These are phyloP conservation scores for Dipus sagitta DNA, from an alignment of 2,797 vertebrate genomes.

Conservation along the genomic window DNA sequence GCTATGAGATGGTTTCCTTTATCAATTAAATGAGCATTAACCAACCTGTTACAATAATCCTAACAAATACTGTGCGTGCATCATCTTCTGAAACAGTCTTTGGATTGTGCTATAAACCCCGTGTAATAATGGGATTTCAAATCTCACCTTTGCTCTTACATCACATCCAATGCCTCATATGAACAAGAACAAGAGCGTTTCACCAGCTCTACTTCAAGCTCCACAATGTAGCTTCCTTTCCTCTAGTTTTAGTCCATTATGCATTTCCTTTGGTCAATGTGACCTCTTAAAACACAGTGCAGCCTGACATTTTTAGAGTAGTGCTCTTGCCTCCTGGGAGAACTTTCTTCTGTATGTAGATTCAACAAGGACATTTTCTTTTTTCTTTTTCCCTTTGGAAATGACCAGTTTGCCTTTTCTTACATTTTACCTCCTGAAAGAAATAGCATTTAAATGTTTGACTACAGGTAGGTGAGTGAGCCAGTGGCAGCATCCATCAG, in stretches of 20 bases:
- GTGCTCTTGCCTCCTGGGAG: neutral
- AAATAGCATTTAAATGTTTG: neutral
- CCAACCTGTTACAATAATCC: neutral
- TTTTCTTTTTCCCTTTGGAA: slow-evolving; percentile 20
- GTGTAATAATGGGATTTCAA: neutral
- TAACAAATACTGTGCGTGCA: neutral
- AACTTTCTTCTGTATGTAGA: neutral
- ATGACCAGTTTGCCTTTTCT: slow-evolving; percentile 13
- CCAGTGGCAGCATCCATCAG: neutral
- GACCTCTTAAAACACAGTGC: slow-evolving; percentile 5
- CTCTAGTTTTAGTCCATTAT: neutral
- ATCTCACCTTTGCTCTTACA: neutral
- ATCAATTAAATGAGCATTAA: slow-evolving; percentile 5
- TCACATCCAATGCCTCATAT: neutral
- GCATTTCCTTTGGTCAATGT: slow-evolving; percentile 23
- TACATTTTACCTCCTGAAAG: neutral
- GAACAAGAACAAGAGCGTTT: neutral
- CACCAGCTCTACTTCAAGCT: slow-evolving; percentile 19
- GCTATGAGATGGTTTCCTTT: slow-evolving; percentile 12
- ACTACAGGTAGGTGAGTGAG: neutral
- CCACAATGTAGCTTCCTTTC: neutral
- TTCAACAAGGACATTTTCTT: neutral
- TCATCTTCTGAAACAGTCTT: neutral
- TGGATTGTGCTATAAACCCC: neutral
- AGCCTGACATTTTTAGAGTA: neutral